Evolutionary conservation across 2,797 vertebrate species (phyloP).

Genomic region (Eulemur rubriventer): DNA sequence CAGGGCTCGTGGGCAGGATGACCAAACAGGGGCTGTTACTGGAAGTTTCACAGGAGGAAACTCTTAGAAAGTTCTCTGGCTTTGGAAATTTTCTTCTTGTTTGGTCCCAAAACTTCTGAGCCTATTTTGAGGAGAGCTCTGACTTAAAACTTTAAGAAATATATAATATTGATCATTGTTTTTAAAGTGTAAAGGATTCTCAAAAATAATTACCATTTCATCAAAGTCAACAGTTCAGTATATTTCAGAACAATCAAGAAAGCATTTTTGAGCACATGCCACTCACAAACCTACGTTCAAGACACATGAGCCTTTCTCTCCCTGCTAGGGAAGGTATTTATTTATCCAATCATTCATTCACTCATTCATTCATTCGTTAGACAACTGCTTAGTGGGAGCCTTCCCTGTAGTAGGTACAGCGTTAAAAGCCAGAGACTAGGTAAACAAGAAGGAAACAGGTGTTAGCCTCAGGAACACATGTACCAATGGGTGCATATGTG

Average conservation of each 20-base stretch:
- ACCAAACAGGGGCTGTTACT: neutral
- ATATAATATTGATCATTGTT: neutral
- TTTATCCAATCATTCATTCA: neutral
- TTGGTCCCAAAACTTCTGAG: conserved; percentile 30
- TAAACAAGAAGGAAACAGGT: neutral
- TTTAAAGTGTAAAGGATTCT: neutral
- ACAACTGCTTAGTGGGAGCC: neutral
- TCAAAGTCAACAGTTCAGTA: neutral
- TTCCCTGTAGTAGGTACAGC: neutral
- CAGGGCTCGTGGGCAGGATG: neutral
- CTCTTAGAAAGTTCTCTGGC: neutral
- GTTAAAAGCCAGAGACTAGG: neutral
- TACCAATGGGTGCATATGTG: neutral
- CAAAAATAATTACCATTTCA: neutral
- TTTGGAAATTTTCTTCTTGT: conserved; percentile 42
- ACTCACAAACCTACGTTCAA: neutral
- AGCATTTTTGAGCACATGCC: neutral
- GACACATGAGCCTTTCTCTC: neutral
- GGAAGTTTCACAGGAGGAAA: neutral
- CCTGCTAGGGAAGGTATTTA: neutral
- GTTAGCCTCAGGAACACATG: neutral
- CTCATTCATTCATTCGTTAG: neutral
- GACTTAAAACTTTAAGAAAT: neutral
- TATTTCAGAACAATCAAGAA: conserved; percentile 33
- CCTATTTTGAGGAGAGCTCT: neutral